These are phyloP conservation scores for Tadarida brasiliensis DNA, from an alignment of 2,797 vertebrate genomes.

Conservation along the genomic window DNA sequence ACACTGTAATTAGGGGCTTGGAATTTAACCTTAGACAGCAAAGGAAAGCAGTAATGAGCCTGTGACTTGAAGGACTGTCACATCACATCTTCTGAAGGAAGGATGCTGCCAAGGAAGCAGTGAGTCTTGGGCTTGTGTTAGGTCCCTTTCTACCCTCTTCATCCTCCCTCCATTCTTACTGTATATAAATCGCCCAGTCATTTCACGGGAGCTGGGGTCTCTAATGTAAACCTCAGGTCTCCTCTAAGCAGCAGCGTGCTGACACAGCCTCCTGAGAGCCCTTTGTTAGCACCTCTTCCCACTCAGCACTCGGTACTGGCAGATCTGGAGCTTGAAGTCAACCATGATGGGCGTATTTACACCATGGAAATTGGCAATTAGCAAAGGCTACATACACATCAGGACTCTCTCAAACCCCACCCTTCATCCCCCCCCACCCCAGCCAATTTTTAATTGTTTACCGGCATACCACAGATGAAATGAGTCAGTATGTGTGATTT, in stretches of 20 bases:
- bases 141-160: neutral
- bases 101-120: neutral
- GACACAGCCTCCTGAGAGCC: neutral
- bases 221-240: neutral
- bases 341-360: neutral
- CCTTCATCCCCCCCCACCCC: no score
- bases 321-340: neutral
- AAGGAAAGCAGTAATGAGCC: neutral
- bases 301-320: neutral
- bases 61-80: neutral
- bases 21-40: neutral
- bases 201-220: neutral
- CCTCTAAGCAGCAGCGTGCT: no score
- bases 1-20: neutral
- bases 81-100: neutral
- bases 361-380: neutral
- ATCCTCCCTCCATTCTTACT: neutral
- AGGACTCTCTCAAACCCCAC: neutral
- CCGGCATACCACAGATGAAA: neutral
- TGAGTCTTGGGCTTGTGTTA: neutral
- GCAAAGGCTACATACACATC: neutral
- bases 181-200: fast-evolving
- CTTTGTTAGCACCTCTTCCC: neutral
- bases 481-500: neutral
- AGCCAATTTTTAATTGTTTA: neutral